Base-by-base conservation (phyloP, 2,888 invertebrate genomes). In the Branchipolynoe longqiensis region DNA sequence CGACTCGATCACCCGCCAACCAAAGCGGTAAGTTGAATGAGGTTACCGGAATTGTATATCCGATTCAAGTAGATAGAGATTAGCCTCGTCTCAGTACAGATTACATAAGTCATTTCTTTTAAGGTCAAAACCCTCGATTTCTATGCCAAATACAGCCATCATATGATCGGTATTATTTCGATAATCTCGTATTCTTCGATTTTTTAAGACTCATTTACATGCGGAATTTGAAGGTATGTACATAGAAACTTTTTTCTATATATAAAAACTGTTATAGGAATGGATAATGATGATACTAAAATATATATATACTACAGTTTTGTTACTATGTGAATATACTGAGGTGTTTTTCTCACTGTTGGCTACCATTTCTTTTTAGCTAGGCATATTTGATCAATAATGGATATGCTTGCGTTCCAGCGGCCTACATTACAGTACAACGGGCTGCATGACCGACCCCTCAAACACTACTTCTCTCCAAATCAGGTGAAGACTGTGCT, bases 381-480 rank as follows among this genome's bases (percentile, higher is more conserved):
- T 31, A 33, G 18, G 28, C 8, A 81, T 83, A 82, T 40, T n/a
- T 4, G 14, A 28, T 28, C 18, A 48, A 48, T 48, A 18, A 48
- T 48, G 48, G 18, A 4, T 28, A 18, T 74, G 14, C 22, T 25
- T 85, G 87, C 87, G 83, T 89, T 89, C 62, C 89, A 93, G 93
- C 88, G 92, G 56, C 89, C 92, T 4, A 91, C 92, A 4, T 88
- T 92, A n/a, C 90, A 91, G 89, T 92, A 92, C 90, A 91, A 91
- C 87, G 92, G 92, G 0, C 88, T 92, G 31, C 92, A 92, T 86
- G 93, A 93, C 86, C 87, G 91, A 78, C 91, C 93, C 14, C 89
- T 93, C 69, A 93, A 93, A 86, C 92, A 93, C 86, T 92, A 93
- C 89, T 93, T 92, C 90, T 91, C 90, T 69, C 88, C 90, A 25